These are phyloP conservation scores for Syngnathoides biaculeatus DNA, from an alignment of 2,113 vertebrate genomes.

Conservation along the genomic window DNA sequence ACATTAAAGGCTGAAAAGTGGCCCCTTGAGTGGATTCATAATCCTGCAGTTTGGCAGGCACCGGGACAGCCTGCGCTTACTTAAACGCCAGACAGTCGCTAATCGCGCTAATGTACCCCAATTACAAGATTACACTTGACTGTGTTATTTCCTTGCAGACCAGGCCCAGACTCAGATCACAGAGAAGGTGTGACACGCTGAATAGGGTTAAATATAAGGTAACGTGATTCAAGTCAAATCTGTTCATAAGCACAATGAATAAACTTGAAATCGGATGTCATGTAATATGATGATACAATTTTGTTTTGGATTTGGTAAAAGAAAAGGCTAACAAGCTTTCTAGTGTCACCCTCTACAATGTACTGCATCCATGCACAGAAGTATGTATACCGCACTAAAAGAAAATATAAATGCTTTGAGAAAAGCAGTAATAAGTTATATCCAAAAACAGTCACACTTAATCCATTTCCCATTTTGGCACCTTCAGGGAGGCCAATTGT, in stretches of 20 bases:
- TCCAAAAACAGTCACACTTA: no score
- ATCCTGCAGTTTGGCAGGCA: not conserved
- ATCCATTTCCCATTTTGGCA: no score
- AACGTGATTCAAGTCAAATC: not conserved
- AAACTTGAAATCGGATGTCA: not conserved
- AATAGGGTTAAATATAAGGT: constrained; percentile 5
- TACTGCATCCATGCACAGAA: no score
- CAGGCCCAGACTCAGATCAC: constrained; percentile 24
- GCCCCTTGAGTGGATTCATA: constrained; percentile 9
- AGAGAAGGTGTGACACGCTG: constrained; percentile 13
- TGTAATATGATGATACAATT: no score
- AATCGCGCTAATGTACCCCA: constrained; percentile 56
- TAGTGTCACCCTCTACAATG: no score
- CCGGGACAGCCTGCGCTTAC: constrained; percentile 12
- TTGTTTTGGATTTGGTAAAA: no score
- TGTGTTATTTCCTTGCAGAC: constrained; percentile 51
- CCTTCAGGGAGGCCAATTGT: no score
- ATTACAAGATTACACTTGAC: constrained; percentile 25
- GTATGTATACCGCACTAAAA: no score
- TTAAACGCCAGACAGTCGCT: constrained; percentile 40
- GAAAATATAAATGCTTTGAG: no score
- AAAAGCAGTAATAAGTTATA: no score
- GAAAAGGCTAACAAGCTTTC: no score
- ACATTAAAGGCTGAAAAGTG: constrained; percentile 22
- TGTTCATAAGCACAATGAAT: constrained; percentile 2